Base-by-base conservation (phyloP, 2,113 vertebrate species). In the Otocyon megalotis region DNA sequence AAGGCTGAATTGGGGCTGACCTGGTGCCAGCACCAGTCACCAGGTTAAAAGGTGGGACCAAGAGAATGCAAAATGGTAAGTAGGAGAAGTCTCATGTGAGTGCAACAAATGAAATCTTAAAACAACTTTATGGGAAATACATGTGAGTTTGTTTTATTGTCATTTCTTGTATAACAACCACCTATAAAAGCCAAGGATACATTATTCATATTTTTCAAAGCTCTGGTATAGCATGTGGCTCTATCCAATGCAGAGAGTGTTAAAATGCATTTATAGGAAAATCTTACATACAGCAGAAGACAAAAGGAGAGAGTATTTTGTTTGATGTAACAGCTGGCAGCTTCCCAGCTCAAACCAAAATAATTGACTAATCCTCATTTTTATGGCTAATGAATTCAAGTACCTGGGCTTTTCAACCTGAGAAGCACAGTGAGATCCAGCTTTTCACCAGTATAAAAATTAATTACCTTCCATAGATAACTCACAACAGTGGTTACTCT, bases 191-290 rank as follows among this genome's bases (percentile, higher is more conserved):
- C 37, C 43, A 32, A 53, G 20, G 48, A 37, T 82, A 43, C 19
- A n/a, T 77, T 94, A 56, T 83, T 88, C 5, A 69, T 87, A 20
- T 60, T 88, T 81, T 80, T 96, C 74, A 86, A 37, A 96, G 63
- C 60, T 91, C 72, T 53, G 87, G 6, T 84, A 8, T 13, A 88
- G 22, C 16, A 58, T 79, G 2, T 65, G 30, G 15, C 54, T 54
- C 20, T 86, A 32, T 82, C 60, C 11, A 94, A 22, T 80, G 24
- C 9, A 83, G 74, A 92, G 24, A 58, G 13, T 11, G 1, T 84
- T 96, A 65, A 82, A 8, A 54, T 54, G 32, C 28, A 80, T 94
- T 89, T 94, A n/a, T 43, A 87, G 84, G 94, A 91, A 91, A 80
- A 69, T 84, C 60, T 83, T 50, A 53, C 12, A 54, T 58, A 19